A percentile compares a stretch with the other conserved stretches of the same genome.
Evolutionary conservation across 2,113 vertebrate species (phyloP).

Genomic region (Corythornis madagascariensis): DNA sequence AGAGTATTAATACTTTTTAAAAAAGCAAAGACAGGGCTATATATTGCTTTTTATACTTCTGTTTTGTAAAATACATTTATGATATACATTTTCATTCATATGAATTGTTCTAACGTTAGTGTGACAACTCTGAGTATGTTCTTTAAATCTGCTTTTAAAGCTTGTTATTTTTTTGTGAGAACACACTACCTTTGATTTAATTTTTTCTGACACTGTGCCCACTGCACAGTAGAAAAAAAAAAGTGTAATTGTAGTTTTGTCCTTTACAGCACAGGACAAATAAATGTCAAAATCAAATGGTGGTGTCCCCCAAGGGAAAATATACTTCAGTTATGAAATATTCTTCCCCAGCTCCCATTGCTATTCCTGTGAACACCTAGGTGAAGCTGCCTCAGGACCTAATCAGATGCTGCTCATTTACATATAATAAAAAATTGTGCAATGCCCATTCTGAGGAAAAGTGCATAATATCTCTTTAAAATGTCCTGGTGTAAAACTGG

Average conservation of each 20-base stretch:
- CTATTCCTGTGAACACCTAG: conserved; percentile 77
- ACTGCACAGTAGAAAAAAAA: conserved; percentile 66
- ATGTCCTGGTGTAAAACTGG: conserved; percentile 32
- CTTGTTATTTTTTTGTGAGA: conserved; percentile 59
- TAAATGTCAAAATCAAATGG: conserved; percentile 87
- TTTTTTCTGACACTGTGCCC: conserved; percentile 75
- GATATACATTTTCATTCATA: background rate
- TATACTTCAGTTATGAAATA: conserved; percentile 79
- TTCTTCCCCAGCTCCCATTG: conserved; percentile 68
- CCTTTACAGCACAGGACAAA: conserved; percentile 84
- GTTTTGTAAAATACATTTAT: background rate
- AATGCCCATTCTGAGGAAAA: conserved; percentile 56
- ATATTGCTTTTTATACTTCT: background rate
- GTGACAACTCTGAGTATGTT: conserved; percentile 27
- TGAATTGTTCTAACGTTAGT: conserved; percentile 4
- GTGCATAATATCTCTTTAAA: conserved; percentile 51
- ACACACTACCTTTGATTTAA: conserved; percentile 73
- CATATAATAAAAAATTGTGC: conserved; percentile 78
- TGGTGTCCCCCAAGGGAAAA: conserved; percentile 76
- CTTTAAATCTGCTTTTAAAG: conserved; percentile 59
- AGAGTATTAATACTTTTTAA: background rate
- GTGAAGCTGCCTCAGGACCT: conserved; percentile 83
- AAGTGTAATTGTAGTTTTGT: conserved; percentile 81
- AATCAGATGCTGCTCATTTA: conserved; percentile 80
- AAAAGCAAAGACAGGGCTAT: background rate